Evolutionary conservation across 2,113 vertebrate genomes (phyloP).

Genomic region (Caranx ignobilis): DNA sequence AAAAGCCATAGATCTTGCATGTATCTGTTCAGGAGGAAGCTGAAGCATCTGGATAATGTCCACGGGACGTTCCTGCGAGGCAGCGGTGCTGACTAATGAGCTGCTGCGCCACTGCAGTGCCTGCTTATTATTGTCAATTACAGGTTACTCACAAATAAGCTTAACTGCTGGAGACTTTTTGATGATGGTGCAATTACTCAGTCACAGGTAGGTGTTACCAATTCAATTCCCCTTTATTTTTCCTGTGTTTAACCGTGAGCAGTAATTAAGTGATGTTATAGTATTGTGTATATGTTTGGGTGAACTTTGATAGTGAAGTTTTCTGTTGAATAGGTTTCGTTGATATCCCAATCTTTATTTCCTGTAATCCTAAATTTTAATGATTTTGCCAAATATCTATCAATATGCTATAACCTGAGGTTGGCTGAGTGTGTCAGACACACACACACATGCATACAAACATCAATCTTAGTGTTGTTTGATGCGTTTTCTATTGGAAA

Average conservation of each 20-base stretch:
- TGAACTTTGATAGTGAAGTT: neutral
- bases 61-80: conserved; percentile 37
- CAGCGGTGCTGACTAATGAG: conserved; percentile 25
- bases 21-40: conserved; percentile 12
- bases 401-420: no score
- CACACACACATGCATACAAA: no score
- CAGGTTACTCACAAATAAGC: conserved; percentile 33
- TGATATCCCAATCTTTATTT: neutral
- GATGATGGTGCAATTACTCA: conserved; percentile 34
- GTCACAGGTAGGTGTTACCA: neutral
- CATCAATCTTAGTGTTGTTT: no score
- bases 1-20: neutral
- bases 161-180: conserved; percentile 19
- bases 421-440: no score
- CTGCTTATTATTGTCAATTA: conserved; percentile 46
- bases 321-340: neutral
- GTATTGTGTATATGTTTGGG: neutral
- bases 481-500: no score
- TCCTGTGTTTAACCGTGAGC: neutral
- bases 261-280: neutral
- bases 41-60: conserved; percentile 54
- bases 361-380: no score
- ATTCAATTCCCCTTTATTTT: conserved; percentile 8
- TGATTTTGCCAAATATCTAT: no score
- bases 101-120: conserved; percentile 1